These are phyloP conservation scores for Papilio aristodemus DNA, from an alignment of 1,140 invertebrate genomes.

Conservation along the genomic window DNA sequence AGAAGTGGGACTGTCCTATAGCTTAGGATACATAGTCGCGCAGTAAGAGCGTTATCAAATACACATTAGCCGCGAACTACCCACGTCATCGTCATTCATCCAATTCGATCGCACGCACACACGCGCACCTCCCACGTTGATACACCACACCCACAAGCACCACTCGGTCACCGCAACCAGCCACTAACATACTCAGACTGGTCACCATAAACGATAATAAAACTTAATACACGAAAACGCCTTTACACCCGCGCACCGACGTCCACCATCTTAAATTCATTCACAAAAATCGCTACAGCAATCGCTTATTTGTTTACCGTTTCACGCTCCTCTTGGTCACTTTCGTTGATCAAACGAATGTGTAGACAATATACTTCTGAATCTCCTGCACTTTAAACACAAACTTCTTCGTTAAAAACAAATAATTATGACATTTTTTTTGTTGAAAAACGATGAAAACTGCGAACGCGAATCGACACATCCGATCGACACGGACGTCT, in stretches of 20 bases:
- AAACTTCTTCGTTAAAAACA: constrained; percentile 41
- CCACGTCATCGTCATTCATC: constrained; percentile 76
- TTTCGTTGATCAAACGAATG: constrained; percentile 14
- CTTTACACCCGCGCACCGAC: constrained; percentile 55
- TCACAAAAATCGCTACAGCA: constrained; percentile 76
- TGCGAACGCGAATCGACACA: constrained; percentile 47
- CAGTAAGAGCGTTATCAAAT: constrained; percentile 59
- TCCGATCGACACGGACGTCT: constrained; percentile 40
- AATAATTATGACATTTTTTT: constrained; percentile 58
- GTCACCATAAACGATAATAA: constrained; percentile 45
- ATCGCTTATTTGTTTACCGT: constrained; percentile 72
- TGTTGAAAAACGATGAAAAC: constrained; percentile 53
- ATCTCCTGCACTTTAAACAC: constrained; percentile 42
- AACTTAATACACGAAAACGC: constrained; percentile 50
- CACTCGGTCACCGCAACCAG: constrained; percentile 33
- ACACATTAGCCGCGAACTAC: constrained; percentile 58
- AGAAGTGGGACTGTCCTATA: constrained; percentile 44
- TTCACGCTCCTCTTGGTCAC: constrained; percentile 53
- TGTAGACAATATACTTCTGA: neutral
- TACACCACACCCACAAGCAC: constrained; percentile 40
- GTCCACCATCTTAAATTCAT: constrained; percentile 79
- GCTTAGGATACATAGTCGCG: constrained; percentile 49
- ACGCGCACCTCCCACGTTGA: constrained; percentile 41
- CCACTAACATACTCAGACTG: constrained; percentile 40
- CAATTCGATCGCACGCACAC: constrained; percentile 70